These are phyloP conservation scores for Microctonus hyperodae DNA, from an alignment of 2,888 invertebrate genomes.

Conservation along the genomic window DNA sequence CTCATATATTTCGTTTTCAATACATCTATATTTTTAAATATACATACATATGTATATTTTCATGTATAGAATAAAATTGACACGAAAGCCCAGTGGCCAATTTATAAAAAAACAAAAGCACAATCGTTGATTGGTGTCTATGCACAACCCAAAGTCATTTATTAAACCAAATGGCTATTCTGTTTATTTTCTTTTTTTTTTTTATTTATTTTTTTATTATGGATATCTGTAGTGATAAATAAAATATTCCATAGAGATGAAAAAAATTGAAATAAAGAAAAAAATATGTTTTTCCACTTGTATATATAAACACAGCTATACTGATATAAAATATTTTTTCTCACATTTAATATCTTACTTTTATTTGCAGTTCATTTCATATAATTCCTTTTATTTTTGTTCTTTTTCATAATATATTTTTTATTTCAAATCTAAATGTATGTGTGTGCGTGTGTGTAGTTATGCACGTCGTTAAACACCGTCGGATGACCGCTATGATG, in stretches of 20 bases:
- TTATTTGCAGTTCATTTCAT: not conserved
- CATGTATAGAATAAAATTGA: not conserved
- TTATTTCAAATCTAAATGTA: not conserved
- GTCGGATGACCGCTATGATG: not conserved
- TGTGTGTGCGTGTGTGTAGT: not conserved
- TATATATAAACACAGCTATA: not conserved
- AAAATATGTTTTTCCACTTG: no score
- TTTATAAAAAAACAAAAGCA: conserved; percentile 32
- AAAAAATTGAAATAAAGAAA: conserved; percentile 21
- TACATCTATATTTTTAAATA: no score
- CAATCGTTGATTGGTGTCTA: conserved; percentile 37
- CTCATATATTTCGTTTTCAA: conserved; percentile 8
- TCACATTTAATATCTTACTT: not conserved
- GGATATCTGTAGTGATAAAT: conserved; percentile 42
- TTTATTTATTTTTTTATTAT: no score
- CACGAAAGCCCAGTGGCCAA: conserved; percentile 36
- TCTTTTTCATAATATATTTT: not conserved
- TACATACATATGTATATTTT: not conserved
- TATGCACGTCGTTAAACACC: conserved; percentile 29
- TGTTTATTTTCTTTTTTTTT: no score
- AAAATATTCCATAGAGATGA: conserved; percentile 30
- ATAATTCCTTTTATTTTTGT: not conserved
- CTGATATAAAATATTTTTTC: conserved; percentile 6
- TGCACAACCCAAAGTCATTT: conserved; percentile 29
- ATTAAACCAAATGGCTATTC: conserved; percentile 37